These are phyloP conservation scores for Gastrophysa polygoni DNA, from an alignment of 2,888 invertebrate species.

Conservation along the genomic window DNA sequence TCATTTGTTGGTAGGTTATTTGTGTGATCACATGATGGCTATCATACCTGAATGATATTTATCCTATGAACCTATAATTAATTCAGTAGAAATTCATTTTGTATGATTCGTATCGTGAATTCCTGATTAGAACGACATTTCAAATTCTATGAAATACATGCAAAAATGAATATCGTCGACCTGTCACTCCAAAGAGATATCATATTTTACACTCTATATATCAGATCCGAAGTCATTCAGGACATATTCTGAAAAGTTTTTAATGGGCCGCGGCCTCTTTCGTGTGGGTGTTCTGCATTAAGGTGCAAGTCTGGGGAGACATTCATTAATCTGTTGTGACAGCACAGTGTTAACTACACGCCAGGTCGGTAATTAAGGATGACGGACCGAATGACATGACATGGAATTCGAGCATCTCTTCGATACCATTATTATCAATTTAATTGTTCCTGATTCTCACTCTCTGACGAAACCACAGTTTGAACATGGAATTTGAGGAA, in stretches of 20 bases:
- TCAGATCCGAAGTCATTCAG: constrained; percentile 1
- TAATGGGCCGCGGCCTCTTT: constrained; percentile 14
- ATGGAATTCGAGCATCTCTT: constrained; percentile 35
- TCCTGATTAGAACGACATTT: too few species aligned
- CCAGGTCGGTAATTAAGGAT: constrained; percentile 59
- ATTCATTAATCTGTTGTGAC: constrained; percentile 61
- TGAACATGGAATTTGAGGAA: constrained; percentile 8
- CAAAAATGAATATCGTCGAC: too few species aligned
- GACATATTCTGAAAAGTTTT: constrained; percentile 17
- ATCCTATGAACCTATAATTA: too few species aligned
- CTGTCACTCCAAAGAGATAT: background rate
- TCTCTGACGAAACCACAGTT: background rate
- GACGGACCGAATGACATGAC: constrained; percentile 52
- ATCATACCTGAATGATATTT: too few species aligned
- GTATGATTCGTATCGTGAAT: too few species aligned
- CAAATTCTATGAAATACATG: too few species aligned
- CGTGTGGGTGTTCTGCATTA: constrained; percentile 32
- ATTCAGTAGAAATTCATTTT: too few species aligned
- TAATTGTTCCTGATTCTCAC: constrained; percentile 26
- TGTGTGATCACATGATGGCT: too few species aligned
- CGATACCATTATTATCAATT: constrained; percentile 30
- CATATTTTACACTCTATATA: background rate
- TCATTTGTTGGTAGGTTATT: too few species aligned
- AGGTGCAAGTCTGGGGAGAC: constrained; percentile 54
- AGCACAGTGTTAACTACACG: constrained; percentile 60